These are phyloP conservation scores for Melangyna quadrimaculata DNA, from an alignment of 2,888 invertebrate genomes.

Conservation along the genomic window DNA sequence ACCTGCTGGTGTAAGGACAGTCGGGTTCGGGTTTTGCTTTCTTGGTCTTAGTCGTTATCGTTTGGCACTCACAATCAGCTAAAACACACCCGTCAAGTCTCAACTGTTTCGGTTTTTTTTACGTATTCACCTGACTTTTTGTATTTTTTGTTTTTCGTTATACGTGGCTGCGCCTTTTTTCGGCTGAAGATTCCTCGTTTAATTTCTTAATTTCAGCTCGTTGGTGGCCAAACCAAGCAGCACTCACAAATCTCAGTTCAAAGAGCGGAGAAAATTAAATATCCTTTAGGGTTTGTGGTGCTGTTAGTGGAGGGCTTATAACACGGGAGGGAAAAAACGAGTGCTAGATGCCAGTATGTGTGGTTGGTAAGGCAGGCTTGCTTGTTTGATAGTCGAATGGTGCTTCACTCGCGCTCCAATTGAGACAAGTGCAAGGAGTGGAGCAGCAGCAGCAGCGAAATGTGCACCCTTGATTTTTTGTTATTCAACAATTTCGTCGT, in stretches of 20 bases:
- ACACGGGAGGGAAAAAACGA: neutral
- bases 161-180: conserved; percentile 57
- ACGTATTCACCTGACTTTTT: conserved; percentile 36
- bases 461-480: conserved; percentile 58
- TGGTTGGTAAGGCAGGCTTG: conserved; percentile 44
- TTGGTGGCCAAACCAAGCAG: conserved; percentile 17
- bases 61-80: conserved; percentile 46
- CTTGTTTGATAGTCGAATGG: conserved; percentile 54
- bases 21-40: conserved; percentile 1
- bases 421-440: conserved; percentile 70
- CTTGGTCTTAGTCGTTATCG: conserved; percentile 23
- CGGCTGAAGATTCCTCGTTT: conserved; percentile 38
- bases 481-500: conserved; percentile 61
- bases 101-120: neutral
- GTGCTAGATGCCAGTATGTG: conserved; percentile 13
- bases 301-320: neutral
- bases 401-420: conserved; percentile 61
- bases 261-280: conserved; percentile 53
- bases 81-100: conserved; percentile 59
- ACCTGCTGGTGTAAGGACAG: conserved; percentile 55
- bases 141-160: neutral
- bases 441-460: conserved; percentile 62
- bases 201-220: conserved; percentile 61
- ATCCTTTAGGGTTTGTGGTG: conserved; percentile 34
- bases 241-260: conserved; percentile 44